Base-by-base conservation (phyloP, 2,797 vertebrate genomes). In the Notamacropus eugenii region DNA sequence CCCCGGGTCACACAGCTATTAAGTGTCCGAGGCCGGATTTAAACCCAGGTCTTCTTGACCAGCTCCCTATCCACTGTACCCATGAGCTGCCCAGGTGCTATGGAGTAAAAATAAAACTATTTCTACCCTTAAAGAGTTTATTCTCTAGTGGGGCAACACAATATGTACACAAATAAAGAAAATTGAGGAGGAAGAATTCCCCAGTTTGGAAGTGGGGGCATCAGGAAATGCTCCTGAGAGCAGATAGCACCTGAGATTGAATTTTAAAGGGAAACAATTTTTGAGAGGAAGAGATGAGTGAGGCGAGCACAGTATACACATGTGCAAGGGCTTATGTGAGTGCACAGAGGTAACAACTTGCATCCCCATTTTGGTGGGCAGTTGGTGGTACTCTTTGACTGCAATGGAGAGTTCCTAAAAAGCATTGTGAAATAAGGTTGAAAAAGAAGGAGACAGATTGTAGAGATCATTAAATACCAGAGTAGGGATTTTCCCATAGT, bases 391-490 rank as follows among this genome's bases (percentile, higher is more conserved):
- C 59, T n/a, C 1, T n/a, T 67, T 16, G 34, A 67, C 14, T 67
- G 62, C 34, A n/a, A 19, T 19, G 34, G 62, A 67, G 34, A 67
- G 14, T n/a, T 67, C n/a, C 93, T 92, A 40, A 96, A 92, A 97
- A 94, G 54, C 74, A 82, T 19, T 56, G 22, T 31, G 27, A 90
- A 94, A 95, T 52, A n/a, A 93, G 92, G 82, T 59, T 96, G 22
- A 46, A 92, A 93, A 95, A 34, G 28, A 4, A 96, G 34, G 14
- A 55, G 9, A 62, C 12, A 95, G 12, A 56, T 54, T 93, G 0
- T 93, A 56, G 87, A 10, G 29, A 31, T 91, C 59, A 94, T 95
- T 56, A 96, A 96, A 95, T 19, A 91, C 55, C n/a, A 95, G 87
- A 29, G 24, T 91, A 93, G 94, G 34, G 4, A 90, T 31, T 92